These are phyloP conservation scores for Lutraria rhynchaena DNA, from an alignment of 1,140 invertebrate species.

Conservation along the genomic window DNA sequence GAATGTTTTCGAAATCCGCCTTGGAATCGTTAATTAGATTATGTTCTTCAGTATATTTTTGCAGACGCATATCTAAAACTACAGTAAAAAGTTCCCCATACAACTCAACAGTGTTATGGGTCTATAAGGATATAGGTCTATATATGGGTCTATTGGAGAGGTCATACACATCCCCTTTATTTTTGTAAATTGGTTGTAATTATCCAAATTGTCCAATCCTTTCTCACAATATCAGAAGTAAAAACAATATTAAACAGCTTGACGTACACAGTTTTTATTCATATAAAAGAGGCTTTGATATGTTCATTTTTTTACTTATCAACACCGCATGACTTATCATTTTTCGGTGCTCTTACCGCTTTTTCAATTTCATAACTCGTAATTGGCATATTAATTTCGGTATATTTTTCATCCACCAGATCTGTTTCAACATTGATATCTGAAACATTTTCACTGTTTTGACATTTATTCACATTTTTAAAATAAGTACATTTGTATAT, in stretches of 20 bases:
- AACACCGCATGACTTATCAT: constrained; percentile 5
- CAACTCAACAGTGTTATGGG: constrained; percentile 37
- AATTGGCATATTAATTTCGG: neutral
- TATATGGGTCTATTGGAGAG: too few relatives aligned
- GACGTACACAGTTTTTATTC: neutral
- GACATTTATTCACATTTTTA: constrained; percentile 9
- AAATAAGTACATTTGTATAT: neutral
- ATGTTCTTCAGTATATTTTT: too few relatives aligned
- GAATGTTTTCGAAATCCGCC: constrained; percentile 7
- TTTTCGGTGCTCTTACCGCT: too few relatives aligned
- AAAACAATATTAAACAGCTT: constrained; percentile 13
- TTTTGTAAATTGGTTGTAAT: constrained; percentile 49
- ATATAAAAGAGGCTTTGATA: too few relatives aligned
- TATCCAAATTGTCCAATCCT: constrained; percentile 16
- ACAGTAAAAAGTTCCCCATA: constrained; percentile 16
- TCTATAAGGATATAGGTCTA: too few relatives aligned
- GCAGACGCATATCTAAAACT: neutral
- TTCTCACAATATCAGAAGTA: constrained; percentile 11
- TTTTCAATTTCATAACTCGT: neutral
- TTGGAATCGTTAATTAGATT: constrained; percentile 13
- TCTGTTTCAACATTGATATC: constrained; percentile 15
- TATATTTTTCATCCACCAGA: neutral
- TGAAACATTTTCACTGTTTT: too few relatives aligned
- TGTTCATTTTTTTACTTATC: too few relatives aligned
- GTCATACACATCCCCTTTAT: neutral